phyloP scores from a whole-genome alignment of 2,113 vertebrate species.

The Cyanoderma ruficeps region DNA sequence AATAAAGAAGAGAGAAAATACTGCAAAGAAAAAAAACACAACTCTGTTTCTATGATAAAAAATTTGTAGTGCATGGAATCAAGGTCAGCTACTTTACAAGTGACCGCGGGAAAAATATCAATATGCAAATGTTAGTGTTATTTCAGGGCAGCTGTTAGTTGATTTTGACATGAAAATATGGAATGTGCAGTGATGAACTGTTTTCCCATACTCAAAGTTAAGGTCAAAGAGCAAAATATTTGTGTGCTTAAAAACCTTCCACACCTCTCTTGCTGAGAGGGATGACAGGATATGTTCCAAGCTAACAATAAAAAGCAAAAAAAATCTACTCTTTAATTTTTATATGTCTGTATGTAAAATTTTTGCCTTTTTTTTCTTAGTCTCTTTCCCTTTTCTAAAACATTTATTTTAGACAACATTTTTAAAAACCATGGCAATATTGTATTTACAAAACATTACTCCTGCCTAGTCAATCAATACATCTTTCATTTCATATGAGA shows the following conservation, averaged over 20 bases:
- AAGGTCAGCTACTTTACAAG: neutral
- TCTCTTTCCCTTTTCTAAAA: neutral
- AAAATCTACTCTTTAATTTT: neutral
- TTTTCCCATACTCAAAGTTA: neutral
- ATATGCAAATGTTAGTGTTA: neutral
- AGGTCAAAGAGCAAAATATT: neutral
- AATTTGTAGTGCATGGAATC: neutral
- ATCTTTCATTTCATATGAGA: neutral
- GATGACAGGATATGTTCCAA: neutral
- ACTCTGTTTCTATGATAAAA: neutral
- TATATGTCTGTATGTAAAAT: rapidly evolving
- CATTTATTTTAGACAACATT: neutral
- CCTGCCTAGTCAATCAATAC: neutral
- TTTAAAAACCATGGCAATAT: neutral
- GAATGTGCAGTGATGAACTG: neutral
- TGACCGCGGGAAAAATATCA: neutral
- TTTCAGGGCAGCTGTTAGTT: neutral
- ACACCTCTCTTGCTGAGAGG: too few relatives aligned
- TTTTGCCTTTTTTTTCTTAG: neutral
- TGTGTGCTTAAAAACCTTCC: neutral
- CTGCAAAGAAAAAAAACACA: neutral
- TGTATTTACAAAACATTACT: neutral
- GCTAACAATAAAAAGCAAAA: rapidly evolving
- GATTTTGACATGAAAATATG: neutral
- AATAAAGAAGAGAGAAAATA: neutral